Evolutionary conservation across 2,888 invertebrate genomes (phyloP), one percentile per base, ranked within the genome.

Genomic region (Dioctria rufipes): DNA sequence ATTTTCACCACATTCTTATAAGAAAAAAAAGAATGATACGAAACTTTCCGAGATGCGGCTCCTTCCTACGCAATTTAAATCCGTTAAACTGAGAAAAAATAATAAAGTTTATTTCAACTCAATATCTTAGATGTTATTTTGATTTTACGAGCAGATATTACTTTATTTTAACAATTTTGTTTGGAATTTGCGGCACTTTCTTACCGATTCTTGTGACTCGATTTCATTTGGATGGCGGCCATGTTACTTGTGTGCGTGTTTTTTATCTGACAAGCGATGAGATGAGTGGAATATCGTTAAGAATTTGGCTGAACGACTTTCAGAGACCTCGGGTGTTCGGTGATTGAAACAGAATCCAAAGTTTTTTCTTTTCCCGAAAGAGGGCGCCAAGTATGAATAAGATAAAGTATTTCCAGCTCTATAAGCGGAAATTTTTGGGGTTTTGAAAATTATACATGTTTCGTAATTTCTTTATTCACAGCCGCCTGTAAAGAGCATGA

Each of bases 171-270:
- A 46, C 65, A 49, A 65, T 39, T 40, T 40, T 42, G 8, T 73
- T 42, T 60, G 73, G 60, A 73, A 81, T 82, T 82, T 83, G 80
- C 84, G 83, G 82, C 83, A 83, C 83, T 83, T 82, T 81, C 78
- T 81, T 79, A 75, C 81, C 39, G 63, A 78, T 80, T 83, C 82
- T 82, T 81, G 61, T 81, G 69, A 83, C 82, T 81, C 78, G 81
- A 80, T 67, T 78, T 66, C 81, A 84, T 84, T 83, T 84, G 83
- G 82, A 83, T 81, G 84, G 82, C 84, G 81, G 84, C 83, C 84
- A 84, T 84, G 73, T 83, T 83, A 81, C 79, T 81, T 83, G 82
- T 83, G 80, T 82, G 81, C 75, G 63, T 67, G 73, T 54, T 73
- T 39, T 63, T 6, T 5, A 73, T 73, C 58, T 73, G 58, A 60